Evolutionary conservation across 2,888 invertebrate species (phyloP).

Genomic region (Ornithoptera alexandrae): DNA sequence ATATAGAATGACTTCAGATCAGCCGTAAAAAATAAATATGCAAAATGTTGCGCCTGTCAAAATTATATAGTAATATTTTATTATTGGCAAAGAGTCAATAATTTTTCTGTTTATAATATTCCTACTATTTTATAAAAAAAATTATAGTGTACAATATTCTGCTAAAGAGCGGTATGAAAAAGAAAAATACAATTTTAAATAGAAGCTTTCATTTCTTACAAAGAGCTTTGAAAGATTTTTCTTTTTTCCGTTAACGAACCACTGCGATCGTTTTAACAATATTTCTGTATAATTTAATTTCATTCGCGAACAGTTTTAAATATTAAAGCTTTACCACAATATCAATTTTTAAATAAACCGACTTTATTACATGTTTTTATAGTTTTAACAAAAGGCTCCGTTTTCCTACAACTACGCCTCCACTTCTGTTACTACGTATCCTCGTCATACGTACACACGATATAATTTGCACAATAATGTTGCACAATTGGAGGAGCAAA

Average conservation of each 20-base stretch:
- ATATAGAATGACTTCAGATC: not conserved
- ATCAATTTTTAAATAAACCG: not conserved
- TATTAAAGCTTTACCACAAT: conserved; percentile 16
- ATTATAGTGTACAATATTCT: not conserved
- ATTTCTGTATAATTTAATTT: conserved; percentile 27
- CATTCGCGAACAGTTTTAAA: conserved; percentile 11
- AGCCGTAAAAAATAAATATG: not conserved
- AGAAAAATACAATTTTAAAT: conserved; percentile 9
- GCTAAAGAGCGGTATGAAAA: not conserved
- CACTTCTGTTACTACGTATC: not conserved
- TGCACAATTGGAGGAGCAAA: not conserved
- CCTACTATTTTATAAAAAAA: not conserved
- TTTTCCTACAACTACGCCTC: not conserved
- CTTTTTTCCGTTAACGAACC: conserved; percentile 28
- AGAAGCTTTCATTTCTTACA: conserved; percentile 18
- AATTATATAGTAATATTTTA: not conserved
- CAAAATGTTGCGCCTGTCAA: not conserved
- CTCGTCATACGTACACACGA: not conserved
- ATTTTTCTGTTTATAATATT: not conserved
- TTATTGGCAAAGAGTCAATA: not conserved
- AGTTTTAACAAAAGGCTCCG: not conserved
- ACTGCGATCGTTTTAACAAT: conserved; percentile 27
- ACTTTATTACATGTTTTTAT: not conserved
- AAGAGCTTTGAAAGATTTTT: conserved; percentile 20
- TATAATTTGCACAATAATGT: not conserved